phyloP scores from a whole-genome alignment of 2,797 vertebrate species.

The Acomys russatus region DNA sequence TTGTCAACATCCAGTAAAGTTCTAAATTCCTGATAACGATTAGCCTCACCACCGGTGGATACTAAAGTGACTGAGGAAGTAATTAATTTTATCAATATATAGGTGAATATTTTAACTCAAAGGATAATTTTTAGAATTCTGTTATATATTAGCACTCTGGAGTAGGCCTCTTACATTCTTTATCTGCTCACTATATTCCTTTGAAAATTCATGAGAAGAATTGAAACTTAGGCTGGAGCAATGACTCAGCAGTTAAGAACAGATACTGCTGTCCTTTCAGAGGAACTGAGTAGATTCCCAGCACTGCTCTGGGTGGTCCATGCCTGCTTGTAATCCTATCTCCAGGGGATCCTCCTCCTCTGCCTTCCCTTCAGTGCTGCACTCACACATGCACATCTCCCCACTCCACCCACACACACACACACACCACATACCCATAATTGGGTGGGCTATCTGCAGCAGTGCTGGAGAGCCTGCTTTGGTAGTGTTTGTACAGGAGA shows the following conservation, averaged over 20 bases:
- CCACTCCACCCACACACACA: no score
- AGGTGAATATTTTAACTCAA: background rate
- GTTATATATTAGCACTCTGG: background rate
- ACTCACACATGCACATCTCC: no score
- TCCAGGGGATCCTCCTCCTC: background rate
- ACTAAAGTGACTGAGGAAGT: background rate
- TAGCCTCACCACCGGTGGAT: background rate
- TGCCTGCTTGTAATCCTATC: no score
- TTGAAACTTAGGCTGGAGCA: background rate
- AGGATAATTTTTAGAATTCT: conserved; percentile 2
- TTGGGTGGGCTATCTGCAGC: no score
- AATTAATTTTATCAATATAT: conserved; percentile 7
- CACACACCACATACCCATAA: no score
- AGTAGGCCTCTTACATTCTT: background rate
- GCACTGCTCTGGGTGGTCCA: background rate
- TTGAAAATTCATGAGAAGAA: background rate
- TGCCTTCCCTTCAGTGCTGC: no score
- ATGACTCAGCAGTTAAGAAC: background rate
- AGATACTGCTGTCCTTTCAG: no score
- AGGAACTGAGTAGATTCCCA: background rate
- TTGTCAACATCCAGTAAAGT: background rate
- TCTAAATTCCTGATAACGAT: background rate
- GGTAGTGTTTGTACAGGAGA: no score
- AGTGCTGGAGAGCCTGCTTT: no score
- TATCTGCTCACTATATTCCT: background rate